These are phyloP conservation scores for Enteromius anoplus DNA, from an alignment of 2,797 vertebrate species.

Conservation along the genomic window DNA sequence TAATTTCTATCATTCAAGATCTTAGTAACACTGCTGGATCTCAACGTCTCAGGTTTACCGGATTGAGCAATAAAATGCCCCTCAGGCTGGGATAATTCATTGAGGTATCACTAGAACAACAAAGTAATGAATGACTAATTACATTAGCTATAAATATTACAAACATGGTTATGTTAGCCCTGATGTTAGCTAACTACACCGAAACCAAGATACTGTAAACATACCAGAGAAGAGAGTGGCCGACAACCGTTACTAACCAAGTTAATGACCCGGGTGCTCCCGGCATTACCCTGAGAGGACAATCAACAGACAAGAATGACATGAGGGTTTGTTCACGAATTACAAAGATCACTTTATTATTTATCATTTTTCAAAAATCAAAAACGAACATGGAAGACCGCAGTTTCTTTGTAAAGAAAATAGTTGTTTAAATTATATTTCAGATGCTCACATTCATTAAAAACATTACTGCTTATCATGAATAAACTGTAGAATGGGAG, in stretches of 20 bases:
- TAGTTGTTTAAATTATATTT: neutral
- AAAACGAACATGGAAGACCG: neutral
- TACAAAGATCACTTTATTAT: neutral
- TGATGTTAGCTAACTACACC: slow-evolving; percentile 1
- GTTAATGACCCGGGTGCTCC: neutral
- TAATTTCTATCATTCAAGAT: neutral
- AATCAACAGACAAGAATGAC: neutral
- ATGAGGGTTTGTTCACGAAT: neutral
- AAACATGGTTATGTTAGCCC: neutral
- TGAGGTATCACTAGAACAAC: neutral
- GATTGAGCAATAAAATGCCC: slow-evolving; percentile 4
- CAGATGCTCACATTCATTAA: neutral
- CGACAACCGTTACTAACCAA: slow-evolving; percentile 8
- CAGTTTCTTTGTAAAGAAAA: neutral
- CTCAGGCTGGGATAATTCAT: neutral
- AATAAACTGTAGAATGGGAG: neutral
- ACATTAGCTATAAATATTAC: slow-evolving; percentile 1
- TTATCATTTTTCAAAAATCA: neutral
- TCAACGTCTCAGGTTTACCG: neutral
- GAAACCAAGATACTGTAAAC: slow-evolving; percentile 1
- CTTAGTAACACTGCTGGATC: neutral
- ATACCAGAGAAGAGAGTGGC: neutral
- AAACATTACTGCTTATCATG: neutral
- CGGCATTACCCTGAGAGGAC: neutral
- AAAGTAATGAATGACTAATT: neutral